A percentile compares a stretch with the other conserved stretches of the same genome.
Conservation (phyloP, 1,140 invertebrate species). For the Drosophila tropicalis region DNA sequence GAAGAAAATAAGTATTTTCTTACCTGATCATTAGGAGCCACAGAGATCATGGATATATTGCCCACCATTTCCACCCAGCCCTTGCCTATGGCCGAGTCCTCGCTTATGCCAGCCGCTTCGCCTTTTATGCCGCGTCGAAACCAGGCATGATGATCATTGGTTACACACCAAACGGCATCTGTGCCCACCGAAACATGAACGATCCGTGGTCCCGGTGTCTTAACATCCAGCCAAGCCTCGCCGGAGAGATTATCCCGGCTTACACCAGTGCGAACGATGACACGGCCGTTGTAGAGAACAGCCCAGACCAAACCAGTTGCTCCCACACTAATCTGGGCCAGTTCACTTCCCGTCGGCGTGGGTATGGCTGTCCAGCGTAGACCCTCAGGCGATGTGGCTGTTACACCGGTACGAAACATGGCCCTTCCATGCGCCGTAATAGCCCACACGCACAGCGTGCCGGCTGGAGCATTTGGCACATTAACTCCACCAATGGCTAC, state of each 20-base stretch:
- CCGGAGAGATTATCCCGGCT: conserved; percentile 89
- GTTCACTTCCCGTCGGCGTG: conserved; percentile 90
- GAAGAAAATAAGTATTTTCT: conserved; percentile 71
- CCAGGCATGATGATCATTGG: conserved; percentile 93
- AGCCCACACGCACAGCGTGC: conserved; percentile 93
- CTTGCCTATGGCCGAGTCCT: conserved; percentile 88
- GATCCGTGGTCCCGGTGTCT: conserved; percentile 89
- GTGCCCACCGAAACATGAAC: conserved; percentile 91
- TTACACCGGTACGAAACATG: conserved; percentile 92
- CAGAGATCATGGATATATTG: conserved; percentile 91
- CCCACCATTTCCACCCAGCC: conserved; percentile 94
- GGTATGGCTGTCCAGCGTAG: conserved; percentile 91
- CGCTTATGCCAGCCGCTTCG: conserved; percentile 87
- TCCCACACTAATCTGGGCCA: conserved; percentile 92
- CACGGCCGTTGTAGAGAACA: conserved; percentile 91
- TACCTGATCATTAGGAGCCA: conserved; percentile 93
- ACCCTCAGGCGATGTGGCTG: conserved; percentile 92
- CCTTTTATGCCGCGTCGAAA: conserved; percentile 93
- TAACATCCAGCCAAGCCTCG: conserved; percentile 91
- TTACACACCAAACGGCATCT: conserved; percentile 94
- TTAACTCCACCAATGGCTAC: conserved; percentile 92
- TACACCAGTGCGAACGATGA: conserved; percentile 90
- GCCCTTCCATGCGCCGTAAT: conserved; percentile 94
- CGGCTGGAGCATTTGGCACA: conserved; percentile 89
- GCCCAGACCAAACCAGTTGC: conserved; percentile 93